phyloP scores from a whole-genome alignment of 64 coral and sea anemone genomes.

The Cladopsammia gracilis region DNA sequence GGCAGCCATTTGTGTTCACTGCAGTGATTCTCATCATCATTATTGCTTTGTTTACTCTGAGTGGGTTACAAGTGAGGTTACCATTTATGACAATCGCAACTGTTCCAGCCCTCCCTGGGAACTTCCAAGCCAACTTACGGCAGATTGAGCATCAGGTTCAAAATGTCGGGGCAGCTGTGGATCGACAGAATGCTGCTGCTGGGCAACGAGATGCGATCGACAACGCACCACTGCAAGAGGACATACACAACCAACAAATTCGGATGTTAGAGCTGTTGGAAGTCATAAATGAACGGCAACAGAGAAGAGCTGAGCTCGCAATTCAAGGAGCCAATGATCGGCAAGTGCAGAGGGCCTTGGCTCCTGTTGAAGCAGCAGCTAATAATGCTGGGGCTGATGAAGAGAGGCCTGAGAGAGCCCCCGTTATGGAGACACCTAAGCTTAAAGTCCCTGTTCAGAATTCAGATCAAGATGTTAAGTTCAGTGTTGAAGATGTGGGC shows the following conservation, averaged over 20 bases:
- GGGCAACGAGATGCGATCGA: conserved; percentile 25
- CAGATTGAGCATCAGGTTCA: conserved; percentile 26
- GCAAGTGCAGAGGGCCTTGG: neutral
- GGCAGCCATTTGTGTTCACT: conserved; percentile 94
- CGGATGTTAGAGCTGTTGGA: conserved; percentile 10
- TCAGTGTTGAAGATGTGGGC: neutral
- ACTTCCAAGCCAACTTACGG: neutral
- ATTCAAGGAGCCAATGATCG: neutral
- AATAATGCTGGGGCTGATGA: neutral
- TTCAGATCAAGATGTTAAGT: neutral
- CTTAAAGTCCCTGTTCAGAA: neutral
- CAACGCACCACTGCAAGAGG: neutral
- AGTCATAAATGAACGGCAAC: conserved; percentile 24
- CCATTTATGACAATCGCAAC: conserved; percentile 62
- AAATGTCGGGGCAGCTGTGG: neutral
- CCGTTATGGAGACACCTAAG: neutral
- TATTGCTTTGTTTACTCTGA: conserved; percentile 69
- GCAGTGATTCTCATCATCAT: conserved; percentile 61
- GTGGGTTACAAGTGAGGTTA: conserved; percentile 79
- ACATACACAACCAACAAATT: neutral
- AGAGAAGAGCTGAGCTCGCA: neutral
- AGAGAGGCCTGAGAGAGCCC: neutral
- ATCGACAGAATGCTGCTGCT: neutral
- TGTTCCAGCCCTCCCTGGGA: conserved; percentile 4
- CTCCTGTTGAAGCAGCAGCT: neutral